Base-by-base conservation (phyloP, 2,888 invertebrate species). In the Parnassius glacialis region DNA sequence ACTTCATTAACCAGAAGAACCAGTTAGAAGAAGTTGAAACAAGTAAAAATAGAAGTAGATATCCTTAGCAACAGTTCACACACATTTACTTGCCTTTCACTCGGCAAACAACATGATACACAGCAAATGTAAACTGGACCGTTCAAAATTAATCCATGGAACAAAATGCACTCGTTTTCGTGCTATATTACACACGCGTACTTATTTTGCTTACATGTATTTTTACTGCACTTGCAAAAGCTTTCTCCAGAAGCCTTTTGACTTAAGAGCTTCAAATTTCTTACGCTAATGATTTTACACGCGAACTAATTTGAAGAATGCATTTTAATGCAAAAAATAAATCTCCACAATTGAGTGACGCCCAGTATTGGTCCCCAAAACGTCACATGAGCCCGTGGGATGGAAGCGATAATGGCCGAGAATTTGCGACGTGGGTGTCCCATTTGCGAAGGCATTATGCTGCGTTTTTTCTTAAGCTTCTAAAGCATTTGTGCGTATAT, bases 371-470 rank as follows among this genome's bases (percentile, higher is more conserved):
- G 85, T 86, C 85, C 85, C 87, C 81, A n/a, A 44, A 34, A 85
- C 74, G 88, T 82, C 78, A 89, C 79, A 78, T 73, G 88, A 90
- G 81, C 85, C 87, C 89, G 88, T 90, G 90, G 83, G 89, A 90
- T 79, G 78, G 73, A 64, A 69, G 68, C 68, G 77, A 84, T 87
- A 85, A 87, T 84, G 82, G 82, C 68, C 72, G 76, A 69, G 79
- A 82, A 81, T 83, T 79, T 61, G 81, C 90, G 64, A 84, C 90
- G 90, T 91, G 90, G 90, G 90, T 90, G 90, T 90, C 83, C 90
- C 73, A 70, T 75, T 71, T 76, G 74, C 76, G 74, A 74, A 72
- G 75, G 78, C 80, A 82, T 86, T 87, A 81, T 87, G 78, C 76
- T 78, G 76, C 74, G 78, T 75, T 87, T 90, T 59, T 89, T 88